phyloP scores from a whole-genome alignment of 1,140 invertebrate genomes.

The Saxidomus purpurata region DNA sequence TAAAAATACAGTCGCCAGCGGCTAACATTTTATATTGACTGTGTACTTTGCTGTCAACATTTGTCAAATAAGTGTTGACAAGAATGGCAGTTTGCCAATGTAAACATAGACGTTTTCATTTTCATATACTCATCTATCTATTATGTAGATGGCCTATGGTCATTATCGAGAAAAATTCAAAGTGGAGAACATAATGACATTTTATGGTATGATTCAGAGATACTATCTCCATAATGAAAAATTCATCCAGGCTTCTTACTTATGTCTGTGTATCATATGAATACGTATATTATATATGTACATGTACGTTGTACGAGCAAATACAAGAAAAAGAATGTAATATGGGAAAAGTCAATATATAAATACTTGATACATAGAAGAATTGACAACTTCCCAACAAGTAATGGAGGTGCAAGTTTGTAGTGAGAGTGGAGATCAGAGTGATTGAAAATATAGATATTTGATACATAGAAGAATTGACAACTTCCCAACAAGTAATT shows the following conservation, averaged over 20 bases:
- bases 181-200: not conserved
- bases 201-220: not conserved
- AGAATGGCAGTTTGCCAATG: constrained; percentile 20
- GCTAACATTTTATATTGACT: constrained; percentile 30
- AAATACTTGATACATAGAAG: too few species aligned
- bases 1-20: constrained; percentile 19
- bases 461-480: too few species aligned
- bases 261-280: too few species aligned
- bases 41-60: not conserved
- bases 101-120: constrained; percentile 2
- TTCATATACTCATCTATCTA: constrained; percentile 7
- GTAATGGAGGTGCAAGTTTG: too few species aligned
- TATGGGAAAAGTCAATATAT: too few species aligned
- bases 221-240: not conserved
- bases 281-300: too few species aligned
- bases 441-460: too few species aligned
- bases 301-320: too few species aligned
- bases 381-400: too few species aligned
- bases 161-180: constrained; percentile 16
- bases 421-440: too few species aligned
- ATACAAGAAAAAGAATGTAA: too few species aligned
- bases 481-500: too few species aligned
- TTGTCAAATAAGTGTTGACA: not conserved
- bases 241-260: not conserved
- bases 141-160: constrained; percentile 8